phyloP scores from a whole-genome alignment of 92 coral and sea anemone genomes.

The Virgularia gustaviana region DNA sequence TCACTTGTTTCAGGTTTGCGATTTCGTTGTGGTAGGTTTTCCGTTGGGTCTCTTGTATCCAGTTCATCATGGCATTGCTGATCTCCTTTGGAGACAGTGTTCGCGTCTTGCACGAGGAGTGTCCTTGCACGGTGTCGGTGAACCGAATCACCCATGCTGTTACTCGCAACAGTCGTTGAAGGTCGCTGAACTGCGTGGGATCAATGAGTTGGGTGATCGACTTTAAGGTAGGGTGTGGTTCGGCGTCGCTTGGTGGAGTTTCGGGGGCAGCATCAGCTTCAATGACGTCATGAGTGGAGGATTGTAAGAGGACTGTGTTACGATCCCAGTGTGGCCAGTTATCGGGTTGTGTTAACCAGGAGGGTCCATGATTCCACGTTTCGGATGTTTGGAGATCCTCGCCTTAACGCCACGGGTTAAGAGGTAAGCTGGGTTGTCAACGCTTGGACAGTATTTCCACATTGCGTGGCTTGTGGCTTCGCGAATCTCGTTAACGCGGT shows the following conservation, averaged over 20 bases:
- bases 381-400: too few species aligned
- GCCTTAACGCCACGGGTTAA: too few species aligned
- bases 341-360: too few species aligned
- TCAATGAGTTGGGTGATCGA: not conserved
- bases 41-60: not conserved
- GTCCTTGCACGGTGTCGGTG: not conserved
- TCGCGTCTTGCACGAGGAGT: not conserved
- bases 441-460: too few species aligned
- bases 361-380: too few species aligned
- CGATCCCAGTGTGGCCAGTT: too few species aligned
- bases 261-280: not conserved
- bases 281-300: not conserved
- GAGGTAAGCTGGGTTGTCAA: too few species aligned
- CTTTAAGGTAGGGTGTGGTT: not conserved
- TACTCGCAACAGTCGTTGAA: not conserved
- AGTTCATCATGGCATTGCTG: not conserved
- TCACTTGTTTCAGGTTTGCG: not conserved
- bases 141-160: not conserved
- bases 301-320: too few species aligned
- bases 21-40: not conserved
- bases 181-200: constrained; percentile 3
- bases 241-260: not conserved
- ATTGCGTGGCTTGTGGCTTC: too few species aligned
- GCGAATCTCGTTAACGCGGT: too few species aligned
- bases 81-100: not conserved